Percentiles rank a stretch among this genome's conserved stretches.
These are phyloP conservation scores for Sisyra nigra DNA, from an alignment of 2,888 invertebrate genomes.

Conservation along the genomic window DNA sequence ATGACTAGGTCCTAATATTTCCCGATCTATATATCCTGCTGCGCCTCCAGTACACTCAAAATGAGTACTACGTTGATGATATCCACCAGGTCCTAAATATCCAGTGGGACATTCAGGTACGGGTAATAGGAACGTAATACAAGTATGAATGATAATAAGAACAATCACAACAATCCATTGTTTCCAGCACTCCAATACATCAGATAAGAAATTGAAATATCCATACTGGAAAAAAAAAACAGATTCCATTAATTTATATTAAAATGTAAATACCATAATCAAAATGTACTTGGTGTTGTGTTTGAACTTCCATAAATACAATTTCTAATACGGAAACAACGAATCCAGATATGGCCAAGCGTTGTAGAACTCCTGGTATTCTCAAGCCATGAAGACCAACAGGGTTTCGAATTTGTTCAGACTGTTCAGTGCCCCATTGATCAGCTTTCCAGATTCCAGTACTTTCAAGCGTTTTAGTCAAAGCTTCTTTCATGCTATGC, in stretches of 20 bases:
- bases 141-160: slow-evolving; percentile 44
- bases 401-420: slow-evolving; percentile 27
- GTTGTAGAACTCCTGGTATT: slow-evolving; percentile 68
- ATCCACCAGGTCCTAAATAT: slow-evolving; percentile 72
- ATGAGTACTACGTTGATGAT: slow-evolving; percentile 35
- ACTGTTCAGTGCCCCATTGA: slow-evolving; percentile 6
- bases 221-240: slow-evolving; percentile 17
- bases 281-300: slow-evolving; percentile 21
- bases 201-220: slow-evolving; percentile 39
- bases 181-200: slow-evolving; percentile 45
- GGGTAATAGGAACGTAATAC: slow-evolving; percentile 46
- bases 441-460: background rate
- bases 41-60: slow-evolving; percentile 71
- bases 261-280: slow-evolving; percentile 17
- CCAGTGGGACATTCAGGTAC: slow-evolving; percentile 68
- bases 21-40: slow-evolving; percentile 63
- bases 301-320: slow-evolving; percentile 26
- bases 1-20: slow-evolving; percentile 42
- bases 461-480: no score
- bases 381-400: slow-evolving; percentile 37
- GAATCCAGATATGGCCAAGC: slow-evolving; percentile 65
- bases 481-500: background rate
- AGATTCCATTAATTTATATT: background rate
- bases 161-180: slow-evolving; percentile 56
- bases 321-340: slow-evolving; percentile 54